phyloP scores from a whole-genome alignment of 1,140 invertebrate genomes.

The Cotesia vestalis region DNA sequence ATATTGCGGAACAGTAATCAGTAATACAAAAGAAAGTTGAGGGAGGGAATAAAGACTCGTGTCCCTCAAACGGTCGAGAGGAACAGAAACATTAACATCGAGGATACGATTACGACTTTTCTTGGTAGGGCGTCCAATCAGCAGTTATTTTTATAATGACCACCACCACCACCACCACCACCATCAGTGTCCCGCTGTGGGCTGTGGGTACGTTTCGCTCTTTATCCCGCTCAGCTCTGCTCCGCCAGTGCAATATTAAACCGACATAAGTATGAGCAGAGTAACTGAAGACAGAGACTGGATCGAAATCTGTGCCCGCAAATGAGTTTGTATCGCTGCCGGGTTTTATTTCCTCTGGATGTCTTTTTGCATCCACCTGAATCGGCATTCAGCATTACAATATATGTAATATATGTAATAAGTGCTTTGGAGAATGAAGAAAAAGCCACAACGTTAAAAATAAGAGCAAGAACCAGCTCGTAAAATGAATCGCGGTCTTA shows the following conservation, averaged over 20 bases:
- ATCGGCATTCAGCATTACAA: too few species aligned
- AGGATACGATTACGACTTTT: slow-evolving; percentile 67
- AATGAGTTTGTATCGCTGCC: slow-evolving; percentile 8
- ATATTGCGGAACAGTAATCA: slow-evolving; percentile 4
- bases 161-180: slow-evolving; percentile 49
- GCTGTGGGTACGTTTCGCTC: slow-evolving; percentile 28
- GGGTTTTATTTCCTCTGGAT: neutral
- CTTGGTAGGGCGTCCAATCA: slow-evolving; percentile 66
- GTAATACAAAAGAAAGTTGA: slow-evolving; percentile 20
- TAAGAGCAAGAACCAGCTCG: too few species aligned
- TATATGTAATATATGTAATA: too few species aligned
- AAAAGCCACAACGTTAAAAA: too few species aligned
- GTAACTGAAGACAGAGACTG: slow-evolving; percentile 15
- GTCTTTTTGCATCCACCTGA: too few species aligned
- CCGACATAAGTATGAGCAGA: neutral
- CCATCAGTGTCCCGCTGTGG: slow-evolving; percentile 42
- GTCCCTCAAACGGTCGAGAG: slow-evolving; percentile 25
- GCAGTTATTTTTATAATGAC: slow-evolving; percentile 67
- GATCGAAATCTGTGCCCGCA: slow-evolving; percentile 38
- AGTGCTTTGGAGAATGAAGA: too few species aligned
- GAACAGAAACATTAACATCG: slow-evolving; percentile 46
- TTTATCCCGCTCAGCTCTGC: slow-evolving; percentile 32
- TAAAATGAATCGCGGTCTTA: too few species aligned
- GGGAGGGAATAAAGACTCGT: neutral
- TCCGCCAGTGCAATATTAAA: too few species aligned